phyloP scores from a whole-genome alignment of 2,797 vertebrate species.

The Pelobates cultripes region DNA sequence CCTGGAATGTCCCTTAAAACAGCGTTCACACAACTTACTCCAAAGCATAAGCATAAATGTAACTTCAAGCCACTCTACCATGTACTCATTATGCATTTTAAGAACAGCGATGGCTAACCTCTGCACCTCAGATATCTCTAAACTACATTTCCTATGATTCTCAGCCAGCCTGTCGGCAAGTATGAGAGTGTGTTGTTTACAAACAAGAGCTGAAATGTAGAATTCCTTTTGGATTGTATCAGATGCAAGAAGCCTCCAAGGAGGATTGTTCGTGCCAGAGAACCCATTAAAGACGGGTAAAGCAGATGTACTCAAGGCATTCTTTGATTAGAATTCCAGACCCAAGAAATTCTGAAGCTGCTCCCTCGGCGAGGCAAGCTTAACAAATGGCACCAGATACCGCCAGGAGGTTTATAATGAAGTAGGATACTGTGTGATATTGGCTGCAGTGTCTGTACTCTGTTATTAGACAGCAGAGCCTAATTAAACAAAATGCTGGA shows the following conservation, averaged over 20 bases:
- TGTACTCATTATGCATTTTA: too few species aligned
- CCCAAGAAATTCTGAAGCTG: neutral
- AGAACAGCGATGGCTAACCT: neutral
- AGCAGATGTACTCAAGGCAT: conserved; percentile 20
- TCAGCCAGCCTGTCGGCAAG: neutral
- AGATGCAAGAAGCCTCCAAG: neutral
- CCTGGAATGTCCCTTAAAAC: too few species aligned
- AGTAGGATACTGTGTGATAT: neutral
- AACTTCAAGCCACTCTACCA: neutral
- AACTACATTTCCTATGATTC: too few species aligned
- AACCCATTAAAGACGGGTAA: conserved; percentile 4
- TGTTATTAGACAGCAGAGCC: too few species aligned
- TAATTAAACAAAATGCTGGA: too few species aligned
- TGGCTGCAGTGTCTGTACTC: neutral
- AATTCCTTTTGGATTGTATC: neutral
- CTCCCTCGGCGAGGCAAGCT: neutral
- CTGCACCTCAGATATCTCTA: too few species aligned
- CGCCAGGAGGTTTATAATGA: conserved; percentile 5
- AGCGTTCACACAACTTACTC: too few species aligned
- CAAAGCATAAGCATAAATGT: too few species aligned
- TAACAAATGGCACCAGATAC: neutral
- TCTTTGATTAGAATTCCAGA: conserved; percentile 11
- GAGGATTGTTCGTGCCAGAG: conserved; percentile 30
- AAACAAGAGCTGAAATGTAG: neutral
- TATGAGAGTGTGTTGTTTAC: neutral